A percentile compares a stretch with the other conserved stretches of the same genome.
Conservation (phyloP, 2,888 invertebrate genomes). For the Nomada hirtipes region DNA sequence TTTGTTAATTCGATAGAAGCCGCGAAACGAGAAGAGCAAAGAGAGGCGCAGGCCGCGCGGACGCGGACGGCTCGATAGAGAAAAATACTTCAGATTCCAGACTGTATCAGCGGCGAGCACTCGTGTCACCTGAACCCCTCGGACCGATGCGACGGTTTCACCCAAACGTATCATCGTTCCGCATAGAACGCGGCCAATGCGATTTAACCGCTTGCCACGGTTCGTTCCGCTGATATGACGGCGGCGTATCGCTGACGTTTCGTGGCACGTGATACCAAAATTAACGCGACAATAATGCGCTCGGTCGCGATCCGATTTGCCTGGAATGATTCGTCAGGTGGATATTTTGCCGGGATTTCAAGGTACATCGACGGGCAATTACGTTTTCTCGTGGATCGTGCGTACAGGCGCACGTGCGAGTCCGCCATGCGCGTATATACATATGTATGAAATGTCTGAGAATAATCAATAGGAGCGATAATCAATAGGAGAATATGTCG, state of each 20-base stretch:
- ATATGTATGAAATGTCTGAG: conserved; percentile 37
- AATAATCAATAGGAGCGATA: conserved; percentile 20
- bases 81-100: conserved; percentile 79
- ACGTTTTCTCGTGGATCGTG: conserved; percentile 23
- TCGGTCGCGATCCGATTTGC: conserved; percentile 47
- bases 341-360: conserved; percentile 48
- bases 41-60: conserved; percentile 28
- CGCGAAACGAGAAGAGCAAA: conserved; percentile 31
- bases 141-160: conserved; percentile 44
- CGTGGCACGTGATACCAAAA: conserved; percentile 58
- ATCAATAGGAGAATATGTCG: conserved; percentile 45
- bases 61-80: conserved; percentile 48
- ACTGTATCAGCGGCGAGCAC: conserved; percentile 64
- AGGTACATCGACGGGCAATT: conserved; percentile 40
- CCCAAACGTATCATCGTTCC: conserved; percentile 67
- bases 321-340: conserved; percentile 46
- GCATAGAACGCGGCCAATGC: conserved; percentile 56
- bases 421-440: conserved; percentile 5
- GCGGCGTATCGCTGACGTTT: conserved; percentile 69
- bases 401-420: too few species aligned
- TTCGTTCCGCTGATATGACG: conserved; percentile 63
- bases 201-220: conserved; percentile 69
- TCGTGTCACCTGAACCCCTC: conserved; percentile 63
- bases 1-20: conserved; percentile 76
- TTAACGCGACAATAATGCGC: conserved; percentile 61